These are phyloP conservation scores for Pagrus major DNA, from an alignment of 2,113 vertebrate species.

Conservation along the genomic window DNA sequence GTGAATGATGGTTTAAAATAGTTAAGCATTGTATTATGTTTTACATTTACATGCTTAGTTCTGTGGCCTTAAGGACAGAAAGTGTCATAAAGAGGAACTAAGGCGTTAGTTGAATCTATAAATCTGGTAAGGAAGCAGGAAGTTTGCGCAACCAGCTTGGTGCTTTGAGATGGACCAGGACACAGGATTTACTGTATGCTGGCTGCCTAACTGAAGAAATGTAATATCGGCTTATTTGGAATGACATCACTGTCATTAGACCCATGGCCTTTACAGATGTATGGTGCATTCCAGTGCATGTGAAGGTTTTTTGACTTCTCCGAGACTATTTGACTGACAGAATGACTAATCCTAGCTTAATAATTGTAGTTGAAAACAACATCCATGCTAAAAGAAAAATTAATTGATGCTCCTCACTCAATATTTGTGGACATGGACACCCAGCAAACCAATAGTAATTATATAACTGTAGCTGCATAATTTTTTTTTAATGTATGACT, in stretches of 20 bases:
- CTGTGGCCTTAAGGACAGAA: conserved; percentile 57
- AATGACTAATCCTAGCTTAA: neutral
- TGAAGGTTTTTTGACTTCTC: conserved; percentile 1
- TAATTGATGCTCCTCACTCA: neutral
- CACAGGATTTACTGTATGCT: neutral
- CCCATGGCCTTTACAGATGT: conserved; percentile 1
- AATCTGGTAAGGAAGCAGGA: conserved; percentile 10
- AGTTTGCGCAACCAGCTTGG: conserved; percentile 1
- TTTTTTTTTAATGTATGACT: conserved; percentile 7
- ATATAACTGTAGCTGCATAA: conserved; percentile 9
- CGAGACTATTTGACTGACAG: conserved; percentile 16
- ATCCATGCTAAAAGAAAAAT: neutral
- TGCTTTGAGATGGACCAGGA: neutral
- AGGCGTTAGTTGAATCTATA: neutral
- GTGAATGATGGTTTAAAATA: conserved; percentile 37
- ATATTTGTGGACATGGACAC: neutral
- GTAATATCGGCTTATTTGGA: neutral
- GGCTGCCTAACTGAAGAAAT: neutral
- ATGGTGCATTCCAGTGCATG: neutral
- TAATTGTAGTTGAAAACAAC: conserved; percentile 1
- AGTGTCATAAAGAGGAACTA: conserved; percentile 10
- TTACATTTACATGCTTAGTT: conserved; percentile 20
- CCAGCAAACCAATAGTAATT: neutral
- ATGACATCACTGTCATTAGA: neutral
- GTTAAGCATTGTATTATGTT: conserved; percentile 18